Percentiles rank a stretch among this genome's conserved stretches.
These are phyloP conservation scores for Trissolcus basalis DNA, from an alignment of 1,140 invertebrate species.

Conservation along the genomic window DNA sequence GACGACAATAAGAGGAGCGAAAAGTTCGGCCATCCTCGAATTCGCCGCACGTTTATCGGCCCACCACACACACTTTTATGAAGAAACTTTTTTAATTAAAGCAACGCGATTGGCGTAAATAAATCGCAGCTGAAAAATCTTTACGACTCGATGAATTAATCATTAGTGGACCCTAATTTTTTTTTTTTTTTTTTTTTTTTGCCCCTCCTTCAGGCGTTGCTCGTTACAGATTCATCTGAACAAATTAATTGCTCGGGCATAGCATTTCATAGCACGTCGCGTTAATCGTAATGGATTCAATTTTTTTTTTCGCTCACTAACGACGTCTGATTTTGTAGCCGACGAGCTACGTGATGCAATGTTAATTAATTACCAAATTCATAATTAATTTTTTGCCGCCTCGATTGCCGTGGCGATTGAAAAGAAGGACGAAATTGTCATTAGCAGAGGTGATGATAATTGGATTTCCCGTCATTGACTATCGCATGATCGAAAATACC, in stretches of 20 bases:
- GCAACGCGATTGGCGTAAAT: constrained; percentile 15
- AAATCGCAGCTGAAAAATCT: constrained; percentile 12
- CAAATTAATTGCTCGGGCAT: constrained; percentile 51
- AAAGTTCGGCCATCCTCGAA: constrained; percentile 14
- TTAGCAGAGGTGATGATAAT: not conserved
- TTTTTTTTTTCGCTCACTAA: constrained; percentile 26
- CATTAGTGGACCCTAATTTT: not conserved
- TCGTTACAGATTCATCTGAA: constrained; percentile 32
- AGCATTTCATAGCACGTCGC: constrained; percentile 31
- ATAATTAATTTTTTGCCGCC: constrained; percentile 14
- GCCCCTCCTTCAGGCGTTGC: constrained; percentile 10
- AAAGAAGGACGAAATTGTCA: not conserved
- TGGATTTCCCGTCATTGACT: no score
- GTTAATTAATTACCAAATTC: constrained; percentile 20
- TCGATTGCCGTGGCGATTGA: not conserved
- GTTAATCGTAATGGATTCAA: constrained; percentile 43
- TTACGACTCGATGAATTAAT: constrained; percentile 27
- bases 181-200: constrained; percentile 3
- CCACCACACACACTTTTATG: constrained; percentile 26
- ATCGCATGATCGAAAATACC: no score
- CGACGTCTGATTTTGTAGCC: constrained; percentile 5
- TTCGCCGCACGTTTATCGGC: constrained; percentile 1
- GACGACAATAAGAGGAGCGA: constrained; percentile 32
- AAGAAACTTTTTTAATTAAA: constrained; percentile 51
- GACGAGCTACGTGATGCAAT: constrained; percentile 11